Conservation (phyloP, 2,113 vertebrate species). For the Eptesicus fuscus region DNA sequence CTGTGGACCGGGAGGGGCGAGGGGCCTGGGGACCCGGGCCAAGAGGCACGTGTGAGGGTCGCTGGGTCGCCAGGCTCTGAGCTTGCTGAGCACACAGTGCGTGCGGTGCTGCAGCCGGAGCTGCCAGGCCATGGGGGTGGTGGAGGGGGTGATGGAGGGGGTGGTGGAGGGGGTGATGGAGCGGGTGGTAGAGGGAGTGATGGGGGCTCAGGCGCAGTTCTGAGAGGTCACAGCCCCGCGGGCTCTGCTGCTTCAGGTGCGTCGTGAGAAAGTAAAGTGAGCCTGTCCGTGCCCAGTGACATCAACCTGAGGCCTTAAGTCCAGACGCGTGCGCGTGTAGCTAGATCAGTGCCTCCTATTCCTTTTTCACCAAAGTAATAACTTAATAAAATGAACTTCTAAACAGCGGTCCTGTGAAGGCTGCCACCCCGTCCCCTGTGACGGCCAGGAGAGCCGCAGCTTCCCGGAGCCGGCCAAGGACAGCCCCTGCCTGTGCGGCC, state of each 20-base stretch:
- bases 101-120: background rate
- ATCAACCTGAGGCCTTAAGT: background rate
- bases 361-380: too few relatives aligned
- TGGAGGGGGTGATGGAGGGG: too few relatives aligned
- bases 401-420: too few relatives aligned
- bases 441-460: background rate
- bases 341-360: too few relatives aligned
- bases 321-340: too few relatives aligned
- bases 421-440: background rate
- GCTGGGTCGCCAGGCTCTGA: fast-evolving
- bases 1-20: background rate
- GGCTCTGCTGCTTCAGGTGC: background rate
- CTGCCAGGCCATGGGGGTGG: background rate
- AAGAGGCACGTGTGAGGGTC: background rate
- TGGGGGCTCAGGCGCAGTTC: too few relatives aligned
- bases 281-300: fast-evolving
- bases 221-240: background rate
- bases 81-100: fast-evolving
- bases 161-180: too few relatives aligned
- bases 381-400: too few relatives aligned
- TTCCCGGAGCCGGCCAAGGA: background rate
- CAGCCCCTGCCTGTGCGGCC: too few relatives aligned
- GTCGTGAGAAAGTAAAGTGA: background rate
- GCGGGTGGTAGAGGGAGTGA: too few relatives aligned
- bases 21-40: background rate